A percentile compares a stretch with the other conserved stretches of the same genome.
Evolutionary conservation across 2,113 vertebrate species (phyloP).

Genomic region (Eulemur rufifrons): DNA sequence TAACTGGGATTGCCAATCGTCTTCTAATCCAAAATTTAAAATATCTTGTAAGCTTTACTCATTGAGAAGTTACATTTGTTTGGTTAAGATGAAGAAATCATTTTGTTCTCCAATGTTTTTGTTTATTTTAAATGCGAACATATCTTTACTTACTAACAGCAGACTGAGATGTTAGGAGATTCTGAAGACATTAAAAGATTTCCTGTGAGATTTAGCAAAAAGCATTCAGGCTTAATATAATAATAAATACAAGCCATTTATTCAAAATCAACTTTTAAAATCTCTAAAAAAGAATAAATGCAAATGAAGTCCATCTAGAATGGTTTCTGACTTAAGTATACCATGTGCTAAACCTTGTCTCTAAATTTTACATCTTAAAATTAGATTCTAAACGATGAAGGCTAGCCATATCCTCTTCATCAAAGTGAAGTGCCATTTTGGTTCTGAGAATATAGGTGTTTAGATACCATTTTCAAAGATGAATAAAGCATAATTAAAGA

Average conservation of each 20-base stretch:
- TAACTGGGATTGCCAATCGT: not conserved
- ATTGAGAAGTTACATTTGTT: not conserved
- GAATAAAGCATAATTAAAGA: constrained; percentile 16
- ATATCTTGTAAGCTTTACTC: not conserved
- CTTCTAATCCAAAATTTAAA: constrained; percentile 3
- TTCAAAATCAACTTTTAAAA: constrained; percentile 64
- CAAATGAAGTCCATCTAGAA: constrained; percentile 50
- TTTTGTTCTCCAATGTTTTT: constrained; percentile 32
- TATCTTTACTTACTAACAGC: constrained; percentile 8
- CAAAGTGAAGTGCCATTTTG: constrained; percentile 21
- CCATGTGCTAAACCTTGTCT: constrained; percentile 25
- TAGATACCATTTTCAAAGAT: constrained; percentile 28
- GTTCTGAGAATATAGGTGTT: not conserved
- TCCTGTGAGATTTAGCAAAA: constrained; percentile 58
- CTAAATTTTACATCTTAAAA: constrained; percentile 60
- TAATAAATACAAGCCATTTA: constrained; percentile 61
- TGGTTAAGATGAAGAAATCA: not conserved
- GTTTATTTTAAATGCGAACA: constrained; percentile 37
- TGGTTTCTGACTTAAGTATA: constrained; percentile 51
- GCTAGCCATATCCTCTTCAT: constrained; percentile 20
- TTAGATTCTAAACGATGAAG: constrained; percentile 47
- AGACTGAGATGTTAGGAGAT: not conserved
- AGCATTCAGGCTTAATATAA: constrained; percentile 35
- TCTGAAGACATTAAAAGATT: not conserved
- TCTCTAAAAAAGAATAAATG: constrained; percentile 66